Evolutionary conservation across 2,888 invertebrate species (phyloP).

Genomic region (Gerris lacustris): DNA sequence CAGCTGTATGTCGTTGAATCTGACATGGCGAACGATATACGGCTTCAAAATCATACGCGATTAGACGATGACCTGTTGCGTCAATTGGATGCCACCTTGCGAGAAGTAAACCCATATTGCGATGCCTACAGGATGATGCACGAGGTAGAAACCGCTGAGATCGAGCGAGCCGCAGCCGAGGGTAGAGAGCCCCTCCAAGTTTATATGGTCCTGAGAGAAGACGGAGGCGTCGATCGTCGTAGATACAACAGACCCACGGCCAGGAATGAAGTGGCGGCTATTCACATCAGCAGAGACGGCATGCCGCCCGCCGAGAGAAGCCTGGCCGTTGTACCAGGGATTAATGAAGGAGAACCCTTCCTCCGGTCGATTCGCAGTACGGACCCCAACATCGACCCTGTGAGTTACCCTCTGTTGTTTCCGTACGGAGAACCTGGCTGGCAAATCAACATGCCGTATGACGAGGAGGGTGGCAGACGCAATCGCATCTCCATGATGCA

Average conservation of each 20-base stretch:
- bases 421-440: background rate
- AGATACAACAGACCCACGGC: conserved; percentile 4
- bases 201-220: background rate
- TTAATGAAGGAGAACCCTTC: background rate
- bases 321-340: background rate
- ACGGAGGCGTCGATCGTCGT: background rate
- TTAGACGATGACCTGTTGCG: no score
- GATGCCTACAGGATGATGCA: background rate
- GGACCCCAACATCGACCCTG: background rate
- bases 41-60: no score
- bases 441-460: conserved; percentile 6
- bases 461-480: background rate
- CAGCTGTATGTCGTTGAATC: no score
- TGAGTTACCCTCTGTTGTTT: conserved; percentile 2
- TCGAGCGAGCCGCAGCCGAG: background rate
- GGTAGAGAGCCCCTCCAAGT: background rate
- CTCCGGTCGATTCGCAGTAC: background rate
- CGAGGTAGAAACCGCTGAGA: background rate
- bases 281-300: background rate
- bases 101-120: background rate
- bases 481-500: background rate
- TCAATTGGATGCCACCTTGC: no score
- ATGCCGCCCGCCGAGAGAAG: background rate
- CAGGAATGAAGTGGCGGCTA: background rate
- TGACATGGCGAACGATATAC: no score